Conservation (phyloP, 2,797 vertebrate genomes). For the Nannoperca obscura region DNA sequence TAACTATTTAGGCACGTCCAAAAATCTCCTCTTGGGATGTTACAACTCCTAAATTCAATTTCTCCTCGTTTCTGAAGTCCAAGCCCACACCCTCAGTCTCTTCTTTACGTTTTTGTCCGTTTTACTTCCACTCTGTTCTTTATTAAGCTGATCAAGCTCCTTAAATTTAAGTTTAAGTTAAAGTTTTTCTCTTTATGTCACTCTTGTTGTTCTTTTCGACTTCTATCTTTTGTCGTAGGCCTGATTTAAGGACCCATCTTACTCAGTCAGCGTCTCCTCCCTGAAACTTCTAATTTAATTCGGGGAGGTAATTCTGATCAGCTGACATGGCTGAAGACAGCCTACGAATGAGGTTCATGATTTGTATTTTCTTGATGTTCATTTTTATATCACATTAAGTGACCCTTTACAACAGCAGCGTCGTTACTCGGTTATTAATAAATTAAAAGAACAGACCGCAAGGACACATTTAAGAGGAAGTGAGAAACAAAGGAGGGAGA, state of each 20-base stretch:
- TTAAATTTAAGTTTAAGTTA: not conserved
- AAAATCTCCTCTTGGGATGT: not conserved
- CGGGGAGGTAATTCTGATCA: constrained; percentile 47
- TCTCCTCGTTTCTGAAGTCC: not conserved
- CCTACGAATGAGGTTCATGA: not conserved
- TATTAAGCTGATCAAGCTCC: constrained; percentile 7
- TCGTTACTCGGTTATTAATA: not conserved
- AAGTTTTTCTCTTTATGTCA: constrained; percentile 12
- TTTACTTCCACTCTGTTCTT: not conserved
- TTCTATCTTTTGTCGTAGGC: not conserved
- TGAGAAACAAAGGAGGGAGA: not conserved
- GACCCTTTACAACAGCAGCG: not conserved
- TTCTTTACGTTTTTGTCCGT: not conserved
- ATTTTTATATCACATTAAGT: not conserved
- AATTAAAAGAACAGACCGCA: not conserved
- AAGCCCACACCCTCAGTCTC: not conserved
- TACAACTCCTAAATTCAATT: constrained; percentile 40
- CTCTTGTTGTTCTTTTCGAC: not conserved
- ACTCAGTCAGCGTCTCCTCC: constrained; percentile 43
- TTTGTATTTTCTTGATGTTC: not conserved
- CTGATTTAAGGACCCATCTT: not conserved
- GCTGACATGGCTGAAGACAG: constrained; percentile 41
- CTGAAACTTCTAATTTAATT: constrained; percentile 57
- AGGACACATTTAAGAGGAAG: not conserved
- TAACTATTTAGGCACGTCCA: not conserved